Percentiles rank a stretch among this genome's conserved stretches.
Evolutionary conservation across 2,113 vertebrate genomes (phyloP).

Genomic region (Lepus timidus): DNA sequence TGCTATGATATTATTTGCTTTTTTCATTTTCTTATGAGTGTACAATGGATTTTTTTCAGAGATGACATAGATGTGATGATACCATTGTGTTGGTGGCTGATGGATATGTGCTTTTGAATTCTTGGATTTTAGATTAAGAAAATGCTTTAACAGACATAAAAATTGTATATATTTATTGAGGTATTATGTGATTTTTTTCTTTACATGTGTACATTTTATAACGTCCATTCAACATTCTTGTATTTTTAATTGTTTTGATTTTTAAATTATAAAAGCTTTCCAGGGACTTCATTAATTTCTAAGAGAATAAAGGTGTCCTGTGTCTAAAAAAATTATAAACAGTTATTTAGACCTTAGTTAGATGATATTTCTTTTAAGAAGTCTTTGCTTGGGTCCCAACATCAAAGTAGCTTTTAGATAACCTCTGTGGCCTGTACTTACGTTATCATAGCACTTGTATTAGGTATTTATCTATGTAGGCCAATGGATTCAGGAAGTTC

Average conservation of each 20-base stretch:
- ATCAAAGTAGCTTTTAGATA: background rate
- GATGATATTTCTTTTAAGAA: background rate
- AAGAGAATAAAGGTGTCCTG: background rate
- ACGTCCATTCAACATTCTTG: background rate
- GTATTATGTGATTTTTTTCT: too few relatives aligned
- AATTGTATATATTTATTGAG: too few relatives aligned
- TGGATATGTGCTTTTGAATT: background rate
- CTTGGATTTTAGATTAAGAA: background rate
- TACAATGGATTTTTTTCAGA: background rate
- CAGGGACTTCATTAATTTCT: background rate
- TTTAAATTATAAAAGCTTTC: constrained; percentile 15
- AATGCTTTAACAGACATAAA: too few relatives aligned
- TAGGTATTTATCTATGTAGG: background rate
- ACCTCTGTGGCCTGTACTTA: background rate
- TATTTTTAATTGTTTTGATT: background rate
- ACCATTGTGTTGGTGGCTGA: background rate
- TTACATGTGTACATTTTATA: too few relatives aligned
- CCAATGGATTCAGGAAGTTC: background rate
- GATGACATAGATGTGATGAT: background rate
- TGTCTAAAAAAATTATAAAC: background rate
- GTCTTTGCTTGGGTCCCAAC: background rate
- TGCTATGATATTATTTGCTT: background rate
- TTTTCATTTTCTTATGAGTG: background rate
- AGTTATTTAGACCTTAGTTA: background rate
- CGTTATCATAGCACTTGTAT: background rate